Base-by-base conservation (phyloP, 2,888 invertebrate genomes). In the Oxycera nigricornis region DNA sequence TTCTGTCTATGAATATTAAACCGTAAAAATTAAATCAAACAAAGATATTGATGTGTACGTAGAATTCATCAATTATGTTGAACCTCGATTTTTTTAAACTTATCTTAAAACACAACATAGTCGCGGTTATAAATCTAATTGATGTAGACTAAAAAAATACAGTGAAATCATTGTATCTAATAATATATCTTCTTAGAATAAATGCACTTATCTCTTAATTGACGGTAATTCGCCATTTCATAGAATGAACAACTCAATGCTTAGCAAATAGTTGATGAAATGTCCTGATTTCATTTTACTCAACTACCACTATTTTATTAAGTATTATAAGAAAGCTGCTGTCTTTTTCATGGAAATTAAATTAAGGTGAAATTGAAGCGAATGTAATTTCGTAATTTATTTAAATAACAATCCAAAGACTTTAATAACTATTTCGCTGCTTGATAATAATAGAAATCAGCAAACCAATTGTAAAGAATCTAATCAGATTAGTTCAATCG, bases 401-500 rank as follows among this genome's bases (percentile, higher is more conserved):
- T n/a, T n/a, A n/a, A n/a, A n/a, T n/a, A n/a, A 35, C 52, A 55
- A 70, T 55, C 70, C 70, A 70, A 70, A 70, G 70, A 70, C 70
- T 70, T n/a, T 26, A 4, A 50, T 7, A 50, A 2, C 6, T 68
- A 39, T 50, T n/a, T 52, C 31, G 55, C 31, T 55, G 70, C 55
- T 68, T 70, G 55, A 1, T 62, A 62, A 46, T 9, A n/a, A 70
- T 20, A 52, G 61, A n/a, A n/a, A n/a, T 50, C 46, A 46, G 62
- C 39, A 28, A 46, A 46, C 41, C 24, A 30, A 72, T 6, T 50
- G 57, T n/a, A 73, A 73, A 73, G 50, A 30, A 73, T 73, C 73
- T 61, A 62, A 73, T 55, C 73, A 73, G 62, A 73, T 72, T 26
- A 39, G 24, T 62, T 50, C 62, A 73, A 62, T 73, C 73, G 61